Evolutionary conservation across 2,888 invertebrate species (phyloP), one percentile per base, ranked within the genome.

Genomic region (Pterostichus madidus): DNA sequence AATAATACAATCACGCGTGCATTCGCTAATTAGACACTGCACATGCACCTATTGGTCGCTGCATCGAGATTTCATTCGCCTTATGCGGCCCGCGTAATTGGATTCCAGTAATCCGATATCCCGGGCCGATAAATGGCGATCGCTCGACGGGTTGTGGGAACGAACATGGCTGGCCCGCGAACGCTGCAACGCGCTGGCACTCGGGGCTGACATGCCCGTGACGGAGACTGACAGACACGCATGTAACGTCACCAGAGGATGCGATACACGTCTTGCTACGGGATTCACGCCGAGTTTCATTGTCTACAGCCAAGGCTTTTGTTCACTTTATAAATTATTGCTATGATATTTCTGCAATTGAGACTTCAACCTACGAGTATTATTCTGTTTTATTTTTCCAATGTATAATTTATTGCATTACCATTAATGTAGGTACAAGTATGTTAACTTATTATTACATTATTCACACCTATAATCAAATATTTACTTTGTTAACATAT

Each of bases 101-200:
- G 89, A 89, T 89, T 89, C 87, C 89, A 87, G 88, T 88, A 89
- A 89, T 88, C 88, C 89, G 89, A 90, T 90, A 89, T 84, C 85
- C 86, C 85, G 83, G 85, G 85, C 86, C 87, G 89, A 89, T 89
- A 83, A 83, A 68, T 77, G 6, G 15, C 31, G 31, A 5, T 31
- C n/a, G 32, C 73, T 24, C 24, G 24, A 3, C 24, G 24, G 24
- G 24, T 3, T 73, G 81, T 81, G 81, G 73, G 75, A 75, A 75
- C 81, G 49, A 68, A 68, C 32, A 61, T 64, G 39, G 39, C 39
- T 46, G 13, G 13, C 35, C 64, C 46, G 64, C 46, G 68, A 24
- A 4, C 7, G n/a, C 61, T 17, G 61, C 61, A 24, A n/a, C n/a
- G 39, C 35, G 35, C 32, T 32, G 3, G 15, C 15, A 4, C 15